Conservation (phyloP, 2,797 vertebrate genomes). For the Capromys pilorides region DNA sequence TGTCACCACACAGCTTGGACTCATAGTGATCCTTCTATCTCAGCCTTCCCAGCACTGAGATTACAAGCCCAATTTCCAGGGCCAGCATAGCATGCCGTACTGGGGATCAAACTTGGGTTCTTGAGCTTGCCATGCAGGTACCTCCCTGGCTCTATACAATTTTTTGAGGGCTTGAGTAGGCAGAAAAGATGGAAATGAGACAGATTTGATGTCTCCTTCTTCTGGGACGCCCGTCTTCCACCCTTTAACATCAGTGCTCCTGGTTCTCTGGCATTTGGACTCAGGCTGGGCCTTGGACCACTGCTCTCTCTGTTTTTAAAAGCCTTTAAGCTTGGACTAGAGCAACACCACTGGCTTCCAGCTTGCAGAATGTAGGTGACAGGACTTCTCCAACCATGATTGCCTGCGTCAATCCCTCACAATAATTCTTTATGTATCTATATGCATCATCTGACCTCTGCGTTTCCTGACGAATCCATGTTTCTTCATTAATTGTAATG, state of each 20-base stretch:
- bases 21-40: too few species aligned
- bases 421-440: not conserved
- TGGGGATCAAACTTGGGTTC: too few species aligned
- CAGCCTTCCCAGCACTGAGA: too few species aligned
- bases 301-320: not conserved
- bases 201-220: not conserved
- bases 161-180: not conserved
- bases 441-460: not conserved
- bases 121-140: too few species aligned
- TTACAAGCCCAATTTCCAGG: too few species aligned
- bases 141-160: not conserved
- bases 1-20: too few species aligned
- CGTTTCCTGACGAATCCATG: not conserved
- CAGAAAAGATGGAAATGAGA: not conserved
- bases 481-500: conserved; percentile 6
- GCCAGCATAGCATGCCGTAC: too few species aligned
- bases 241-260: not conserved
- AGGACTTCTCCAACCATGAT: not conserved
- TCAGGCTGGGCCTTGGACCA: not conserved
- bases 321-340: not conserved
- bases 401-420: not conserved
- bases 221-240: not conserved
- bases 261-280: not conserved
- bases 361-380: not conserved
- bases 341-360: not conserved